These are phyloP conservation scores for Eurypyga helias DNA, from an alignment of 2,113 vertebrate species.

Conservation along the genomic window DNA sequence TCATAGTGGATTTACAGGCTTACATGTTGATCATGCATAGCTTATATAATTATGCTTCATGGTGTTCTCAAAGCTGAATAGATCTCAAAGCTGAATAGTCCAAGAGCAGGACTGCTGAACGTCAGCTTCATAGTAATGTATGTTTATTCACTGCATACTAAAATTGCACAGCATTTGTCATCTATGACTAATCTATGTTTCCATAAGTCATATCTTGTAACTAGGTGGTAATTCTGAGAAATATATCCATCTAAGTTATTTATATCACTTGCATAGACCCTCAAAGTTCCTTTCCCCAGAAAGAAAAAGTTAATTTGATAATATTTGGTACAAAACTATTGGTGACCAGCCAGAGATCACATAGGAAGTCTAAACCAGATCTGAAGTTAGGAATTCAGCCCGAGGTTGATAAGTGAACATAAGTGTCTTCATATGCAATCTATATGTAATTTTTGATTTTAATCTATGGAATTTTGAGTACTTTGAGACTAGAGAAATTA, in stretches of 20 bases:
- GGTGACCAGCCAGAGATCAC: not conserved
- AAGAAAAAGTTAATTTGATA: not conserved
- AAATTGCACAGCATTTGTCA: not conserved
- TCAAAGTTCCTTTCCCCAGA: not conserved
- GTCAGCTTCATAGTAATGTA: not conserved
- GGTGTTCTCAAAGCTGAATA: not conserved
- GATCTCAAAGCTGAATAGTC: not conserved
- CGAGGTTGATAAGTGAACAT: not conserved
- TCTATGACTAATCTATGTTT: not conserved
- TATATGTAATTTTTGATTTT: rapidly evolving
- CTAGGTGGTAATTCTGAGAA: not conserved
- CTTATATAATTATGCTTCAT: not conserved
- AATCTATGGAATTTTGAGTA: not conserved
- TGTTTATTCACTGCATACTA: not conserved
- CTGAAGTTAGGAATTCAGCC: not conserved
- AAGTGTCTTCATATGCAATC: not conserved
- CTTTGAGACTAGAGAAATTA: not conserved
- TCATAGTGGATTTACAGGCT: not conserved
- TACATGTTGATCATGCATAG: not conserved
- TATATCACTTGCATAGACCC: not conserved
- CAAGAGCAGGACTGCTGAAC: not conserved
- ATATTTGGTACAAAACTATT: not conserved
- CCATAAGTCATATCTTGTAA: not conserved
- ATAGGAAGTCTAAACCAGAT: not conserved
- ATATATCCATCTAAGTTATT: not conserved